Percentiles rank a stretch among this genome's conserved stretches.
phyloP scores from a whole-genome alignment of 2,888 invertebrate species.

The Fabriciana adippe region DNA sequence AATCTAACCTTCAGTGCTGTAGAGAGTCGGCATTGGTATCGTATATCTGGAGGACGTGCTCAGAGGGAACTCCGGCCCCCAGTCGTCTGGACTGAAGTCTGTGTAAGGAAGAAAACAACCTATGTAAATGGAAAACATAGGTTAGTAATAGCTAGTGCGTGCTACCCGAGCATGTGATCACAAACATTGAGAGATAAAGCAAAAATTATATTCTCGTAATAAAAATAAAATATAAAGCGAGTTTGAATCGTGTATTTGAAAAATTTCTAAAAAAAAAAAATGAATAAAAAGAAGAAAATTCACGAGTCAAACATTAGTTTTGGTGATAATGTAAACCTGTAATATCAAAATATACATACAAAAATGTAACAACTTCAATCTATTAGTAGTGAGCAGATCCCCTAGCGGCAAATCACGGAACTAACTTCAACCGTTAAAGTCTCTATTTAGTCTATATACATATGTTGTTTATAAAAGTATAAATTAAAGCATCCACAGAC shows the following conservation, averaged over 20 bases:
- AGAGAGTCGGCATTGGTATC: constrained; percentile 91
- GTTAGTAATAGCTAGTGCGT: constrained; percentile 59
- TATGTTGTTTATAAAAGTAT: too few relatives aligned
- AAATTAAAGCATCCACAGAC: too few relatives aligned
- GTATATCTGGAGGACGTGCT: constrained; percentile 77
- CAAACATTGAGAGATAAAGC: constrained; percentile 14
- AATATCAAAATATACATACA: too few relatives aligned
- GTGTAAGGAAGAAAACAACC: constrained; percentile 82
- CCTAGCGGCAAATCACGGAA: too few relatives aligned
- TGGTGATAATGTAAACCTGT: too few relatives aligned
- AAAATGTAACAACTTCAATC: too few relatives aligned
- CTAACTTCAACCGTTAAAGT: too few relatives aligned
- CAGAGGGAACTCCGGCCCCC: constrained; percentile 85
- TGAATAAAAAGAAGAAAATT: too few relatives aligned
- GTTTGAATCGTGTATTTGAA: not conserved
- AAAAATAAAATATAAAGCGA: constrained; percentile 20
- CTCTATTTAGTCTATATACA: too few relatives aligned
- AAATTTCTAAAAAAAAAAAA: too few relatives aligned
- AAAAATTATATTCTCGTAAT: not conserved
- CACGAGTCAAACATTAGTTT: too few relatives aligned
- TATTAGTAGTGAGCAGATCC: too few relatives aligned
- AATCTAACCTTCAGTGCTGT: constrained; percentile 86
- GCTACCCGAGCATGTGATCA: constrained; percentile 32
- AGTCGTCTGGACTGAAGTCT: constrained; percentile 84
- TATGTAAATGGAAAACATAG: constrained; percentile 78